A percentile compares a stretch with the other conserved stretches of the same genome.
Evolutionary conservation across 1,140 invertebrate species (phyloP).

Genomic region (Brachionus plicatilis): DNA sequence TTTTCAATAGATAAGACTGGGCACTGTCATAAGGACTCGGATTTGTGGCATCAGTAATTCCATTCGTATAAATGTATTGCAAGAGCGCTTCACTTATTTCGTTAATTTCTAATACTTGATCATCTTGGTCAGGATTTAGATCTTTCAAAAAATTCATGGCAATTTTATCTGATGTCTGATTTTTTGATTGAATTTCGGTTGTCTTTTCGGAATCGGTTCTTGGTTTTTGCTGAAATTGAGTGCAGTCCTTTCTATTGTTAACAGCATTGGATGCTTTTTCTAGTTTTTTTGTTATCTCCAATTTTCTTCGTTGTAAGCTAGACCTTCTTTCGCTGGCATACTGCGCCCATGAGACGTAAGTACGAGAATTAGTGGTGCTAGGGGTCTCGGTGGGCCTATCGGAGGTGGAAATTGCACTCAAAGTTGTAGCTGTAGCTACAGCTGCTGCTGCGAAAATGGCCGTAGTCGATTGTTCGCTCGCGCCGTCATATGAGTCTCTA

Average conservation of each 20-base stretch:
- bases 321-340: conserved; percentile 34
- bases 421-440: conserved; percentile 26
- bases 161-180: not conserved
- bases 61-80: not conserved
- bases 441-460: conserved; percentile 35
- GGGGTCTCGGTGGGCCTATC: not conserved
- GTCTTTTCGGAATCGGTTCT: not conserved
- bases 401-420: not conserved
- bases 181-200: not conserved
- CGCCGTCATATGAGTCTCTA: not conserved
- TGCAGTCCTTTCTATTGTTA: not conserved
- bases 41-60: not conserved
- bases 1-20: not conserved
- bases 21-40: not conserved
- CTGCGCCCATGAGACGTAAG: conserved; percentile 25
- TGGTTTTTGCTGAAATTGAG: not conserved
- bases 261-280: conserved; percentile 23
- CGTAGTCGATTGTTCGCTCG: not conserved
- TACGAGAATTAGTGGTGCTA: not conserved
- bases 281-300: conserved; percentile 24
- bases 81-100: conserved; percentile 16
- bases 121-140: not conserved
- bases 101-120: not conserved
- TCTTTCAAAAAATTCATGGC: not conserved
- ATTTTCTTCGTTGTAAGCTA: conserved; percentile 30